Evolutionary conservation across 2,797 vertebrate genomes (phyloP).

Genomic region (Danio kyathit): DNA sequence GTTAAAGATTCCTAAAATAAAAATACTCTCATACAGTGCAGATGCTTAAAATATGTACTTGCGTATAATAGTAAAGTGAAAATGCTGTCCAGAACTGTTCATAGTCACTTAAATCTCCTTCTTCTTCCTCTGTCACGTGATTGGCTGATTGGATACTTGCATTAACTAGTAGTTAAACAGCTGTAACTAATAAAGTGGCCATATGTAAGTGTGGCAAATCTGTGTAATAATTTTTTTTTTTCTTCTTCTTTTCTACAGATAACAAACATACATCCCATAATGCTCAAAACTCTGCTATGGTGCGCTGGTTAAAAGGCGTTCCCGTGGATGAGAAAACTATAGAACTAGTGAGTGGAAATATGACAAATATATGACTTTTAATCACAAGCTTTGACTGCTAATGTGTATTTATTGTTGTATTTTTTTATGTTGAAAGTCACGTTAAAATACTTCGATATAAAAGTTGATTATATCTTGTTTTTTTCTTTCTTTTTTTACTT

Average conservation of each 20-base stretch:
- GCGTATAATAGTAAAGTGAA: no score
- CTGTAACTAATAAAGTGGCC: no score
- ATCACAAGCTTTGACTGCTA: not conserved
- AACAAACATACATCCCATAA: slow-evolving; percentile 28
- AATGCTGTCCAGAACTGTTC: no score
- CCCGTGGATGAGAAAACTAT: slow-evolving; percentile 81
- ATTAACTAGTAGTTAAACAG: no score
- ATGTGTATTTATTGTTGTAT: not conserved
- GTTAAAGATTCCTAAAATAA: no score
- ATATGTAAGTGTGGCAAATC: no score
- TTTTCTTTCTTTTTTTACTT: slow-evolving; percentile 45
- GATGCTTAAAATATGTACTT: no score
- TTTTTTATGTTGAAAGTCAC: not conserved
- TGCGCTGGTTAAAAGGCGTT: slow-evolving; percentile 81
- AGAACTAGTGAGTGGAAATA: slow-evolving; percentile 74
- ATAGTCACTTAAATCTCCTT: no score
- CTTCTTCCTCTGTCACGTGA: no score
- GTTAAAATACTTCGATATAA: not conserved
- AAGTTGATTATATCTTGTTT: not conserved
- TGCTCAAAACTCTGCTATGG: slow-evolving; percentile 63
- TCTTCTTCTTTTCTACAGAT: slow-evolving; percentile 41
- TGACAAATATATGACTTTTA: not conserved
- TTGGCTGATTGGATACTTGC: no score
- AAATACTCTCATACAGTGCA: no score
- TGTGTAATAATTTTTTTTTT: no score